Conservation (phyloP, 2,888 invertebrate genomes). For the Lasius platythorax region DNA sequence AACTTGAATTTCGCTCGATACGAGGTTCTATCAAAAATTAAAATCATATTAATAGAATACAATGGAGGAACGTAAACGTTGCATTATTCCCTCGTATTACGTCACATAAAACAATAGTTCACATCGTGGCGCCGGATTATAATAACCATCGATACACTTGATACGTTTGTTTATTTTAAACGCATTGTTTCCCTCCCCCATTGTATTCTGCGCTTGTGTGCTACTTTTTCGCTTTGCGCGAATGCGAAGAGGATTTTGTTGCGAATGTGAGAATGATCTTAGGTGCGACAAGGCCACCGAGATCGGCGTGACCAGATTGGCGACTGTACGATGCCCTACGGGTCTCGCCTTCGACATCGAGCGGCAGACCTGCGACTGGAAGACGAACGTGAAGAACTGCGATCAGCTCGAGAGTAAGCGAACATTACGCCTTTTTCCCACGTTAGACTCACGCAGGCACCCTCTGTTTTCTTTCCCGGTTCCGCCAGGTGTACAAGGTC, state of each 20-base stretch:
- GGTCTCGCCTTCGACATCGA: constrained; percentile 97
- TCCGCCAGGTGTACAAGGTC: constrained; percentile 96
- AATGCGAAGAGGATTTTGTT: neutral
- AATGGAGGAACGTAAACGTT: constrained; percentile 13
- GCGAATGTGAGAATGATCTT: constrained; percentile 48
- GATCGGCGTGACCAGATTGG: constrained; percentile 94
- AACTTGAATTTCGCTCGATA: neutral
- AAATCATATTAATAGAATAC: constrained; percentile 5
- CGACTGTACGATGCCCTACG: constrained; percentile 95
- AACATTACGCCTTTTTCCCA: constrained; percentile 33
- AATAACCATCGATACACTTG: neutral
- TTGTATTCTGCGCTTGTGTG: constrained; percentile 9
- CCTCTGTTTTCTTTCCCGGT: constrained; percentile 85
- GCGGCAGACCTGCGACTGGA: constrained; percentile 98
- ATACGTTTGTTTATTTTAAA: neutral
- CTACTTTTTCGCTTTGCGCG: neutral
- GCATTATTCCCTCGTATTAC: neutral
- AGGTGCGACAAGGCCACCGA: constrained; percentile 97
- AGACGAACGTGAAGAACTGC: constrained; percentile 98
- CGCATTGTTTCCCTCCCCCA: neutral
- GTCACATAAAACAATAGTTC: constrained; percentile 1
- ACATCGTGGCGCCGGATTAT: neutral
- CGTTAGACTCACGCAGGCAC: constrained; percentile 85
- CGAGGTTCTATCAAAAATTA: neutral
- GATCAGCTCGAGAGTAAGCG: constrained; percentile 96